A percentile compares a stretch with the other conserved stretches of the same genome.
Conservation (phyloP, 2,888 invertebrate genomes). For the Lysandra bellargus region DNA sequence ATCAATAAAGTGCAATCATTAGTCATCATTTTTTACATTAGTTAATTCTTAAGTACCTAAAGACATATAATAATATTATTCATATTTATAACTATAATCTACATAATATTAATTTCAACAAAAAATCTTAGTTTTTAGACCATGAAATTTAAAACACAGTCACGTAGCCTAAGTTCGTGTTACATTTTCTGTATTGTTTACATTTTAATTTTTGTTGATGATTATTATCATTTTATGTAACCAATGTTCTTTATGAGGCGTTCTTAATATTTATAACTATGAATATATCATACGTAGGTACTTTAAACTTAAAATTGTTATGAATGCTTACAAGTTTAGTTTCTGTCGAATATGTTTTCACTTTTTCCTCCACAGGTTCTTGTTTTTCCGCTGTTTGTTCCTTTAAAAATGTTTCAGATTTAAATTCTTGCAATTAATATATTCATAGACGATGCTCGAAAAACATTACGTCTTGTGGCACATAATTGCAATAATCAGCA, state of each 20-base stretch:
- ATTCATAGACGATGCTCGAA: not conserved
- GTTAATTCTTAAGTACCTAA: no score
- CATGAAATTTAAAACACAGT: conserved; percentile 2
- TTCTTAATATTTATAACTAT: not conserved
- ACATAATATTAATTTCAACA: not conserved
- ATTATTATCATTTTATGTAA: conserved; percentile 6
- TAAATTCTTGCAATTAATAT: not conserved
- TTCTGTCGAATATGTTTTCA: not conserved
- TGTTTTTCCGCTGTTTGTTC: not conserved
- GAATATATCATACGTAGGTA: not conserved
- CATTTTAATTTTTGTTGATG: not conserved
- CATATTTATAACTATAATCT: not conserved
- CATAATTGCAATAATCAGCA: not conserved
- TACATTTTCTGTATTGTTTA: not conserved
- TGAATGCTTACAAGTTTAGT: not conserved
- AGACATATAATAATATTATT: no score
- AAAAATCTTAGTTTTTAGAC: not conserved
- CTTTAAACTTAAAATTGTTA: not conserved
- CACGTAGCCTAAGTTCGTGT: not conserved
- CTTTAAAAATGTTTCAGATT: not conserved
- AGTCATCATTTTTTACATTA: not conserved
- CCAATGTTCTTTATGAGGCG: not conserved
- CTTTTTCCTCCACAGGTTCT: not conserved
- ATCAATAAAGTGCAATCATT: not conserved
- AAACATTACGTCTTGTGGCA: not conserved